Evolutionary conservation across 1,140 invertebrate species (phyloP), one percentile per base, ranked within the genome.

Genomic region (Trichonephila inaurata): DNA sequence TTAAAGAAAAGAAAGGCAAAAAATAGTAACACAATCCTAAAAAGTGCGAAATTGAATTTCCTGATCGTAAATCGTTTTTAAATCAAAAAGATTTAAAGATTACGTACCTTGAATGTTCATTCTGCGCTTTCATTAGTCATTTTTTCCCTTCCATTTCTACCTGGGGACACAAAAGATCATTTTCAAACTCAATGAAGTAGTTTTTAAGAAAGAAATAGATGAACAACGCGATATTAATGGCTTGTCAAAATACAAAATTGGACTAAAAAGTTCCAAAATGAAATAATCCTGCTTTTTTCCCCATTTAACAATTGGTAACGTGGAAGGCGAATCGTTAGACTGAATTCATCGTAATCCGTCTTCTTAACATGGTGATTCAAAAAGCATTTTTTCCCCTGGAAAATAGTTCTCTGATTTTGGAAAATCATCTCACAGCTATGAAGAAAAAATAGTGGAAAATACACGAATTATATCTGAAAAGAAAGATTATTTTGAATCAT

Each of bases 161-260:
- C 44, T 44, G 44, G 44, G 44, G 44, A 44, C 44, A 44, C 44
- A 44, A 44, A 44, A 44, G 44, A 44, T 44, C 44, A 44, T 44
- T 44, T 44, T 44, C 44, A 2, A 44, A 44, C 44, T 44, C 44
- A 44, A 44, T 44, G 7, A 44, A 4, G 7, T 2, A 7, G 2
- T 44, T 44, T 4, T 4, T 4, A 44, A 44, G 7, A 44, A 7
- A 2, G 7, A 44, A 44, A 44, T 44, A 44, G 44, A 44, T 44
- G 44, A 44, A 44, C 44, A 44, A 81, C 12, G 40, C 19, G 77
- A 81, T 81, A 81, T 81, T 81, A 81, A 81, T 81, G 77, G 4
- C 77, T 28, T 81, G 77, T 81, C 77, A 81, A 81, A 81, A 81
- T 81, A 81, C 77, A 81, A 28, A 81, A 81, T 81, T 12, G 77